Percentiles rank a stretch among this genome's conserved stretches.
Evolutionary conservation across 2,113 vertebrate genomes (phyloP).

Genomic region (Apteryx mantelli): DNA sequence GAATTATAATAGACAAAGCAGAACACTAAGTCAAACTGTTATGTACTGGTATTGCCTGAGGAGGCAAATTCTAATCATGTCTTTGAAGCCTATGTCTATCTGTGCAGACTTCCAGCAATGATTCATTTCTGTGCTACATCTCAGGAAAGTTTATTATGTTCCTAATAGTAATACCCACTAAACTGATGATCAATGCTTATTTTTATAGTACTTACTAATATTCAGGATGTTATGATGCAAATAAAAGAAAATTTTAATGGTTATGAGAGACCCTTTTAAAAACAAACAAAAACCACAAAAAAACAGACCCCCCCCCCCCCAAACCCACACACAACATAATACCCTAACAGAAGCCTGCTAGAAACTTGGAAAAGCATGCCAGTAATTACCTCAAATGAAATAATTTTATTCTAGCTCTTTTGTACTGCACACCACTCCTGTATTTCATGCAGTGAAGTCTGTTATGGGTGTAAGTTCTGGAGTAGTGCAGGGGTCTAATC

Average conservation of each 20-base stretch:
- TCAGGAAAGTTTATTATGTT: not conserved
- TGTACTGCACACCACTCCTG: not conserved
- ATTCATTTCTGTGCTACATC: not conserved
- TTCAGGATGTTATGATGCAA: not conserved
- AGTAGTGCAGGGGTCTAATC: not conserved
- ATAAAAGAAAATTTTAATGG: not conserved
- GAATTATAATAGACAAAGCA: no score
- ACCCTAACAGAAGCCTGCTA: not conserved
- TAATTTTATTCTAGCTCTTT: not conserved
- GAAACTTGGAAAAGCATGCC: not conserved
- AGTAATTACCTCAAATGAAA: not conserved
- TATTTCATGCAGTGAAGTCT: not conserved
- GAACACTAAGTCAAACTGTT: not conserved
- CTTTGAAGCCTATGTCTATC: not conserved
- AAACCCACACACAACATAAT: not conserved
- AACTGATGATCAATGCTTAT: not conserved
- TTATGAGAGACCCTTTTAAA: not conserved
- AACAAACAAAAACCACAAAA: not conserved
- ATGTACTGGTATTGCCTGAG: not conserved
- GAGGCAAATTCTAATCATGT: accelerated
- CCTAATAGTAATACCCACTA: not conserved
- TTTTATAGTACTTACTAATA: not conserved
- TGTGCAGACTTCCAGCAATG: not conserved
- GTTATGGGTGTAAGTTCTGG: not conserved
- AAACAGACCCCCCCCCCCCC: no score